Percentiles rank a stretch among this genome's conserved stretches.
Evolutionary conservation across 2,113 vertebrate species (phyloP).

Genomic region (Psittacula cyanocephala): DNA sequence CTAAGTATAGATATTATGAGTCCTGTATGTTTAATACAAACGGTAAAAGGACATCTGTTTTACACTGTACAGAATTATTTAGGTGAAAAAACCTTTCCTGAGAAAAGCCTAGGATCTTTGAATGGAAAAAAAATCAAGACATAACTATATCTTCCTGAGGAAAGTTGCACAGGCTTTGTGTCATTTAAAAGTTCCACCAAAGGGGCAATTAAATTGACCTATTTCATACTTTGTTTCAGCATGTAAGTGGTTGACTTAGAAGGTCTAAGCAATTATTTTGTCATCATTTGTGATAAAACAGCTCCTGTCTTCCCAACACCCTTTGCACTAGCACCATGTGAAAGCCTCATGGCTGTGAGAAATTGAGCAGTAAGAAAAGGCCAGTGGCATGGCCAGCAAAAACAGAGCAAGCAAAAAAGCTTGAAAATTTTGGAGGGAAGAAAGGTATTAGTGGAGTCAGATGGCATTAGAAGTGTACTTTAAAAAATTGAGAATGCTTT

Average conservation of each 20-base stretch:
- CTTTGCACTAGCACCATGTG: not conserved
- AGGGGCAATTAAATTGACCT: not conserved
- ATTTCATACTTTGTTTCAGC: not conserved
- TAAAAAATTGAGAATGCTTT: not conserved
- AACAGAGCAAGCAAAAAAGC: not conserved
- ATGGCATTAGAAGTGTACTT: not conserved
- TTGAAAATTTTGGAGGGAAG: not conserved
- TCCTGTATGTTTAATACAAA: slow-evolving; percentile 5
- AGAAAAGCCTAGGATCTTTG: not conserved
- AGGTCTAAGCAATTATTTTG: not conserved
- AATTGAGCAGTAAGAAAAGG: not conserved
- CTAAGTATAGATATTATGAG: slow-evolving; percentile 40
- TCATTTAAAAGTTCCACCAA: not conserved
- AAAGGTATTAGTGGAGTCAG: not conserved
- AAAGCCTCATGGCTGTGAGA: not conserved
- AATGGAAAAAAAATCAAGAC: not conserved
- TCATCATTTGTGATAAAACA: not conserved
- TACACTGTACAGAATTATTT: not conserved
- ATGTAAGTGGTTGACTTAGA: not conserved
- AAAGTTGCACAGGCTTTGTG: not conserved
- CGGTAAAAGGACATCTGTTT: slow-evolving; percentile 6
- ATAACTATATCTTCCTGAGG: not conserved
- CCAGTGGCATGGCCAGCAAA: not conserved
- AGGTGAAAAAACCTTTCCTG: not conserved
- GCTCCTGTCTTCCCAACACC: not conserved